phyloP scores from a whole-genome alignment of 1,140 invertebrate genomes.

The Drosophila saltans region DNA sequence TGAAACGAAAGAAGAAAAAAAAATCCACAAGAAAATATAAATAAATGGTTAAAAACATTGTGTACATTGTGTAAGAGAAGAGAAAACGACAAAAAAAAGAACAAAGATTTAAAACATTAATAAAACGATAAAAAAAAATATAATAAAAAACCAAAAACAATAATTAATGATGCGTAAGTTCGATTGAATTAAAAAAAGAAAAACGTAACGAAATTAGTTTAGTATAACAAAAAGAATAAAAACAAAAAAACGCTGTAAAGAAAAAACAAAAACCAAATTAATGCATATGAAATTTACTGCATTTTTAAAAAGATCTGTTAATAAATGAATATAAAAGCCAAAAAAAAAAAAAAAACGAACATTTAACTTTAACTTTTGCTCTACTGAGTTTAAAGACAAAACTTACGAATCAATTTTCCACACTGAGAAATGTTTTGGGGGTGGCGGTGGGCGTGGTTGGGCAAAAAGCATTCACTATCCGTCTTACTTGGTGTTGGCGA shows the following conservation, averaged over 20 bases:
- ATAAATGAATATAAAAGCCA: slow-evolving; percentile 73
- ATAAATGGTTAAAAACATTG: slow-evolving; percentile 28
- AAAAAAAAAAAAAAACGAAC: slow-evolving; percentile 48
- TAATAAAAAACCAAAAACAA: slow-evolving; percentile 21
- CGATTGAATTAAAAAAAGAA: slow-evolving; percentile 6
- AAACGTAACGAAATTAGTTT: slow-evolving; percentile 48
- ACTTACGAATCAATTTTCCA: slow-evolving; percentile 77
- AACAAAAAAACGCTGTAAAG: slow-evolving; percentile 35
- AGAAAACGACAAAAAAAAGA: slow-evolving; percentile 46
- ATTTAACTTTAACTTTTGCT: slow-evolving; percentile 43
- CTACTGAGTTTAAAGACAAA: slow-evolving; percentile 65
- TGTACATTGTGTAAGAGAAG: slow-evolving; percentile 48
- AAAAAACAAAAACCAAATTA: slow-evolving; percentile 40
- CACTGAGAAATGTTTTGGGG: not conserved
- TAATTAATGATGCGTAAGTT: slow-evolving; percentile 54
- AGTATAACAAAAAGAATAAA: slow-evolving; percentile 32
- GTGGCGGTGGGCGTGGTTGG: slow-evolving; percentile 5
- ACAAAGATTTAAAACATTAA: slow-evolving; percentile 42
- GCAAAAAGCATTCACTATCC: slow-evolving; percentile 63
- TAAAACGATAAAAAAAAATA: slow-evolving; percentile 7
- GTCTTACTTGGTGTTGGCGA: slow-evolving; percentile 69
- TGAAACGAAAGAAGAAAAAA: slow-evolving; percentile 33
- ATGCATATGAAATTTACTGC: slow-evolving; percentile 76
- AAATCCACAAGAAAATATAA: slow-evolving; percentile 21
- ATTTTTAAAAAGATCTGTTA: slow-evolving; percentile 80